phyloP scores from a whole-genome alignment of 2,888 invertebrate species.

The Polietes domitor region DNA sequence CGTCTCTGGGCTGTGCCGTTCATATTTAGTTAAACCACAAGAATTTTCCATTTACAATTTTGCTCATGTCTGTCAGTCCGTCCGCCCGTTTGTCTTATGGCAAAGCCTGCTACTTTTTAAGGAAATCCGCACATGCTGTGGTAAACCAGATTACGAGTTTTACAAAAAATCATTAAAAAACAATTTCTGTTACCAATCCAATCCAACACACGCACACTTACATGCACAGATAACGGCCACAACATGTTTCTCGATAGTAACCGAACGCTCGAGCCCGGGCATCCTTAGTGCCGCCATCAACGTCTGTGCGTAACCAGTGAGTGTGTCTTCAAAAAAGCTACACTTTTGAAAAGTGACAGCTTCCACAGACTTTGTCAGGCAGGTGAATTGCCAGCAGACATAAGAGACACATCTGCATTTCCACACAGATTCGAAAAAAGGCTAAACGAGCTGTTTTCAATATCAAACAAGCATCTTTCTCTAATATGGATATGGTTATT shows the following conservation, averaged over 20 bases:
- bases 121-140: conserved; percentile 58
- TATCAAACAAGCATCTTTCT: neutral
- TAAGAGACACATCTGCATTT: neutral
- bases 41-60: conserved; percentile 60
- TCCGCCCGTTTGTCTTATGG: neutral
- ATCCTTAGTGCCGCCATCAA: neutral
- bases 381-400: neutral
- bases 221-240: neutral
- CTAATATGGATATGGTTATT: too few relatives aligned
- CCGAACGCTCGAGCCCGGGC: neutral
- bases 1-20: conserved; percentile 12
- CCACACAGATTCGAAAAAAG: neutral
- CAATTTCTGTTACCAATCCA: neutral
- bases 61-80: conserved; percentile 9
- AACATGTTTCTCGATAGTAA: neutral
- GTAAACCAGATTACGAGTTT: conserved; percentile 60
- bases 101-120: conserved; percentile 54
- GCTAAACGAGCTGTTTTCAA: neutral
- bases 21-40: conserved; percentile 39
- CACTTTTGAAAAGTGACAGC: conserved; percentile 32
- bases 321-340: neutral
- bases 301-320: conserved; percentile 5
- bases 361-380: neutral
- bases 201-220: too few relatives aligned
- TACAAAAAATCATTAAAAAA: neutral